Evolutionary conservation across 2,888 invertebrate species (phyloP).

Genomic region (Lydus trimaculatus): DNA sequence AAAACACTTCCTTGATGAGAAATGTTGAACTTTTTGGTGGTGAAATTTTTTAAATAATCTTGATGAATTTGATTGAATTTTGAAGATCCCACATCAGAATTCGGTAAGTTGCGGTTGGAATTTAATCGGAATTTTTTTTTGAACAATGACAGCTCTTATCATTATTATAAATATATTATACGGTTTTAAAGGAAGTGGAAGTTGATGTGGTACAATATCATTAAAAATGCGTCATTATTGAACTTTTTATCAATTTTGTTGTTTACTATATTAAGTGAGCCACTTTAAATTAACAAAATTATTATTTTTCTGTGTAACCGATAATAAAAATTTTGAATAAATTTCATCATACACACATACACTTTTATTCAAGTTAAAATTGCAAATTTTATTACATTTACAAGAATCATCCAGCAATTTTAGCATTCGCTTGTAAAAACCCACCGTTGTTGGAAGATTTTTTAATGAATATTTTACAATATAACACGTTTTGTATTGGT

Average conservation of each 20-base stretch:
- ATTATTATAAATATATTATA: background rate
- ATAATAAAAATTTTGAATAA: background rate
- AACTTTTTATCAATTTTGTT: background rate
- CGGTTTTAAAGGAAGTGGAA: background rate
- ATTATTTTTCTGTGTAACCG: background rate
- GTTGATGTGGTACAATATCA: conserved; percentile 3
- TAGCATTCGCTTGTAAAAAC: background rate
- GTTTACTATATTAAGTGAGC: background rate
- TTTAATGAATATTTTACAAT: too few relatives aligned
- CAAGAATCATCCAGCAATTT: background rate
- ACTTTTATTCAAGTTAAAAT: too few relatives aligned
- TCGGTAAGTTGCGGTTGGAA: background rate
- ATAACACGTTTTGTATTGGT: too few relatives aligned
- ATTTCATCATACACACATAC: too few relatives aligned
- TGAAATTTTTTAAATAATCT: background rate
- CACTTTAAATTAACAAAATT: background rate
- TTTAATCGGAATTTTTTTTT: background rate
- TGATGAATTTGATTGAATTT: background rate
- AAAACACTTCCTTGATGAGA: background rate
- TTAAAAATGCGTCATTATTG: background rate
- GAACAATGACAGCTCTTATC: background rate
- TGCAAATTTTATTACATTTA: too few relatives aligned
- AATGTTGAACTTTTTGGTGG: background rate
- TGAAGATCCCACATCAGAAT: background rate
- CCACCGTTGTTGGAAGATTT: too few relatives aligned